Percentiles rank a stretch among this genome's conserved stretches.
These are phyloP conservation scores for Orientallactaga sibirica DNA, from an alignment of 2,797 vertebrate genomes.

Conservation along the genomic window DNA sequence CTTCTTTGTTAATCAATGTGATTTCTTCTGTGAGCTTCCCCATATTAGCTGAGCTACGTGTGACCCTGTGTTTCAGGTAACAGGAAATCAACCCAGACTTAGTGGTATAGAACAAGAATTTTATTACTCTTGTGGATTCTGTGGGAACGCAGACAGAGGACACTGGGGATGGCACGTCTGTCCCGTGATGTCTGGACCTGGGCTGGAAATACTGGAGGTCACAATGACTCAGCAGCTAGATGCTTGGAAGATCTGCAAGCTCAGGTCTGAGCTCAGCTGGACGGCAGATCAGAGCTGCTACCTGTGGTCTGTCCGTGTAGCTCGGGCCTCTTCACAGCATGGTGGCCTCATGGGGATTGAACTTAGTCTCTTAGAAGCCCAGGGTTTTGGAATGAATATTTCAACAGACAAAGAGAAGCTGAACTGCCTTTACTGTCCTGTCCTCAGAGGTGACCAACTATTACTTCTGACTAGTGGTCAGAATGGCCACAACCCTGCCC, in stretches of 20 bases:
- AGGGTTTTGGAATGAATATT: neutral
- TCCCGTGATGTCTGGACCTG: constrained; percentile 48
- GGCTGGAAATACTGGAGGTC: constrained; percentile 17
- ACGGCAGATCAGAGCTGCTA: neutral
- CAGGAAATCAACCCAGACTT: constrained; percentile 8
- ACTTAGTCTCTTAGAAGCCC: neutral
- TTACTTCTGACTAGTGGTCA: neutral
- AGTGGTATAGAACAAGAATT: constrained; percentile 31
- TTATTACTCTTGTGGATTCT: constrained; percentile 45
- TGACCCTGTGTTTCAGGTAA: constrained; percentile 1
- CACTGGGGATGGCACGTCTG: neutral
- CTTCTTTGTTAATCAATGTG: constrained; percentile 10
- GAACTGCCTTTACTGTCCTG: neutral
- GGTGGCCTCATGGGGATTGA: neutral
- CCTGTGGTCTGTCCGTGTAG: no score
- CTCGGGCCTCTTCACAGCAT: constrained; percentile 37
- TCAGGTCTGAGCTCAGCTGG: neutral
- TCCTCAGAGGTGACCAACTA: neutral
- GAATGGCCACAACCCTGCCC: neutral
- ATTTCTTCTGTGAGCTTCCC: neutral
- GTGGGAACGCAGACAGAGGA: constrained; percentile 58
- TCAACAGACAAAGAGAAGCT: neutral
- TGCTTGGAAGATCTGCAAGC: neutral
- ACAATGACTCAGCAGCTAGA: constrained; percentile 48
- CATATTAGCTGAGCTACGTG: neutral